Base-by-base conservation (phyloP, 2,113 vertebrate species). In the Rhynchomys soricoides region DNA sequence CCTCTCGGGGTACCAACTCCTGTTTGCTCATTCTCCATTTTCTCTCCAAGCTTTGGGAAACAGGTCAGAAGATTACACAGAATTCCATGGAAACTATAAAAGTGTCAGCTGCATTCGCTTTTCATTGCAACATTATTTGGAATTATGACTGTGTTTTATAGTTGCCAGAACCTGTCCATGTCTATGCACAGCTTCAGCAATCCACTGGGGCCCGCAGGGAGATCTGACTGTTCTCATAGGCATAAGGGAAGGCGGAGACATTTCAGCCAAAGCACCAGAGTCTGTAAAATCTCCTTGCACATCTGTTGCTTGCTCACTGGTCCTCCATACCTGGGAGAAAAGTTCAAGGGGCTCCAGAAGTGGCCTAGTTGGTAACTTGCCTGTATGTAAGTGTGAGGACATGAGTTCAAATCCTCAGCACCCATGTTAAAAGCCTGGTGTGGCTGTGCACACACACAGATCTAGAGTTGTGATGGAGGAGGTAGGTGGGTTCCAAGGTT, bases 11-110 rank as follows among this genome's bases (percentile, higher is more conserved):
- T 22, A 66, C 74, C 50, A 34, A 55, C 73, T 92, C 81, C 0
- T 0, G 7, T 17, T 12, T 3, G 40, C 73, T 68, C 26, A 2
- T 17, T 48, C 81, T 74, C 48, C 5, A 37, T 78, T 62, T 92
- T 81, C 75, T 88, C 52, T 86, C 37, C 2, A 21, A 57, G 78
- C 52, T 95, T 83, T 66, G 48, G 86, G 34, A 96, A 83, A 52
- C 9, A 52, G 75, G 62, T 73, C 57, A 71, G 82, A 77, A n/a
- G 68, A 71, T 50, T 29, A 19, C 0, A 29, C 21, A 86, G 59
- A 45, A 64, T 87, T 89, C 77, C 66, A 68, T 74, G 70, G 83
- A 73, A 85, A 75, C 79, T 9, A 26, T 15, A 79, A 95, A 2
- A 7, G 0, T 31, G 37, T 48, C 55, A 70, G 85, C 48, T 74